Evolutionary conservation across 2,888 invertebrate genomes (phyloP), one percentile per base, ranked within the genome.

Genomic region (Julus scandinavius): DNA sequence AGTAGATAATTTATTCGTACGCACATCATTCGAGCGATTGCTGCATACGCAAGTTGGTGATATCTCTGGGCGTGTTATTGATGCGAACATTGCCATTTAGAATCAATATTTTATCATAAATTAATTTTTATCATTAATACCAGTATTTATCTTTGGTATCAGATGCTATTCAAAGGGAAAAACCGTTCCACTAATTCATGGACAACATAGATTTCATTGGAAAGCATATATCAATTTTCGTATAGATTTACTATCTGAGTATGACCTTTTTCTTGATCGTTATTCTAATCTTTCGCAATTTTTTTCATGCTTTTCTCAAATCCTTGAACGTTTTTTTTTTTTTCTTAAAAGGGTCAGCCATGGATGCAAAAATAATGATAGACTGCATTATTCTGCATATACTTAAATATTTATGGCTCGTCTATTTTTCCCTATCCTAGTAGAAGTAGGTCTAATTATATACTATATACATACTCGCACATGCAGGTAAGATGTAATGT

Each of bases 391-490:
- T 5, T 7, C 45, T 45, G 58, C 58, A n/a, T 45, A n/a, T 63
- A 63, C 72, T 72, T 29, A 72, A 72, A 72, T 29, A 72, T 29
- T 29, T 72, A 72, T 72, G 29, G 72, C 29, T 29, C 72, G 29
- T 7, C 29, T 72, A 72, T 29, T 72, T 72, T 72, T 72, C 72
- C 72, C n/a, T 29, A 9, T 11, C n/a, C 29, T 72, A 72, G 72
- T 29, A 72, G 72, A 72, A 72, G 29, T 72, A 72, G 72, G 72
- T 72, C 72, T 72, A 72, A 72, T 72, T 72, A 72, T 45, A 45
- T 45, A 45, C 45, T 45, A 7, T 45, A 45, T 72, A 72, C n/a
- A 72, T 72, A n/a, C 7, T 9, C 72, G 72, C 72, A 29, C 29
- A 72, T 72, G 72, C 72, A 72, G 72, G 72, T 72, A 72, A 72